phyloP scores from a whole-genome alignment of 2,113 vertebrate genomes.

The Anhinga rufa region DNA sequence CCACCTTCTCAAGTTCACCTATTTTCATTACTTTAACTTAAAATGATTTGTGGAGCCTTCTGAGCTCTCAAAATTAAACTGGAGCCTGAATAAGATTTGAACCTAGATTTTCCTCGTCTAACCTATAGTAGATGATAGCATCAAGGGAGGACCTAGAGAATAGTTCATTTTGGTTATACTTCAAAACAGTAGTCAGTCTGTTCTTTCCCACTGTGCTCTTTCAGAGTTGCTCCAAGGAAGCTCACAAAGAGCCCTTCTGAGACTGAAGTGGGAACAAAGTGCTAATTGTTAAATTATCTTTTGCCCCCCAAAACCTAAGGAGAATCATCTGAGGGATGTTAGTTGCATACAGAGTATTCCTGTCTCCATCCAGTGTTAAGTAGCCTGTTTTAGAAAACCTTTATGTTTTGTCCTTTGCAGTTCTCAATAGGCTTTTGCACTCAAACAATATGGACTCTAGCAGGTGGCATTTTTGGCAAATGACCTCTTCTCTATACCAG shows the following conservation, averaged over 20 bases:
- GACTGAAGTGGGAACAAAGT: conserved; percentile 62
- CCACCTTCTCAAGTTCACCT: conserved; percentile 62
- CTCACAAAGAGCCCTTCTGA: conserved; percentile 46
- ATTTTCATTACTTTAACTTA: conserved; percentile 59
- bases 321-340: conserved; percentile 48
- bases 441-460: conserved; percentile 50
- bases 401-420: conserved; percentile 30
- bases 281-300: conserved; percentile 62
- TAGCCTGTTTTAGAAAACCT: conserved; percentile 63
- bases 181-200: conserved; percentile 51
- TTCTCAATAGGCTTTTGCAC: conserved; percentile 55
- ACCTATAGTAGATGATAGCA: conserved; percentile 43
- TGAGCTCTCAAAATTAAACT: conserved; percentile 59
- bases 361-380: conserved; percentile 50
- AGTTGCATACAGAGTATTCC: conserved; percentile 62
- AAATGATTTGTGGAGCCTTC: conserved; percentile 59
- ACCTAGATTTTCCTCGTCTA: conserved; percentile 51
- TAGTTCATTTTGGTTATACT: conserved; percentile 58
- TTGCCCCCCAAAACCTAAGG: conserved; percentile 37
- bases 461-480: conserved; percentile 63
- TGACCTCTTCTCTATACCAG: conserved; percentile 39
- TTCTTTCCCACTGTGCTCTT: conserved; percentile 51
- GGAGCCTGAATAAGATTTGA: conserved; percentile 53
- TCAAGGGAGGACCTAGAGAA: conserved; percentile 49
- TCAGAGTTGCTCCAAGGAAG: conserved; percentile 50